Evolutionary conservation across 2,888 invertebrate genomes (phyloP).

Genomic region (Nomada goodeniana): DNA sequence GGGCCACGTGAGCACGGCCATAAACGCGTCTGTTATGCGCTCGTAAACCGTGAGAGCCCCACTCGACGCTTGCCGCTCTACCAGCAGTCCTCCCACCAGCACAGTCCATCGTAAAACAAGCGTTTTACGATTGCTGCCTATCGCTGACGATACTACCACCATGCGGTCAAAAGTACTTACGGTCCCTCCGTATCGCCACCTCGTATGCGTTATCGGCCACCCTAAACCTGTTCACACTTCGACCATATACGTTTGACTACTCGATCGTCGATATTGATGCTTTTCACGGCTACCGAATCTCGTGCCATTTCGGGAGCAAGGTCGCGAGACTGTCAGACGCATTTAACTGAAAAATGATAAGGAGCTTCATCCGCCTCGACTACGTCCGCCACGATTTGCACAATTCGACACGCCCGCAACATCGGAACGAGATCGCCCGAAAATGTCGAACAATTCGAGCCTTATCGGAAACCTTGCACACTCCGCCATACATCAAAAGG

Average conservation of each 20-base stretch:
- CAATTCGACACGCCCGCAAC: neutral
- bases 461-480: constrained; percentile 1
- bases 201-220: constrained; percentile 9
- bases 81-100: constrained; percentile 64
- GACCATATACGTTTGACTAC: neutral
- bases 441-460: neutral
- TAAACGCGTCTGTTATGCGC: constrained; percentile 84
- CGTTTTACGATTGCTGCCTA: constrained; percentile 83
- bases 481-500: constrained; percentile 19
- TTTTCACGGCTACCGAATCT: too few relatives aligned
- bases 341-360: too few relatives aligned
- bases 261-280: neutral
- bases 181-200: constrained; percentile 39
- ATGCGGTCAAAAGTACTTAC: constrained; percentile 68
- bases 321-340: too few relatives aligned
- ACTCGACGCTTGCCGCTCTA: constrained; percentile 70
- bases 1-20: constrained; percentile 83
- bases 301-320: too few relatives aligned
- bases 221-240: constrained; percentile 34
- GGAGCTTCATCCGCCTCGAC: neutral
- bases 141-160: constrained; percentile 79
- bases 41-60: constrained; percentile 82
- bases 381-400: neutral
- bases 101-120: constrained; percentile 81
- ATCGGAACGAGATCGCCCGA: neutral